A percentile compares a stretch with the other conserved stretches of the same genome.
Conservation (phyloP, 2,888 invertebrate species). For the Noctuana brunneofusca region DNA sequence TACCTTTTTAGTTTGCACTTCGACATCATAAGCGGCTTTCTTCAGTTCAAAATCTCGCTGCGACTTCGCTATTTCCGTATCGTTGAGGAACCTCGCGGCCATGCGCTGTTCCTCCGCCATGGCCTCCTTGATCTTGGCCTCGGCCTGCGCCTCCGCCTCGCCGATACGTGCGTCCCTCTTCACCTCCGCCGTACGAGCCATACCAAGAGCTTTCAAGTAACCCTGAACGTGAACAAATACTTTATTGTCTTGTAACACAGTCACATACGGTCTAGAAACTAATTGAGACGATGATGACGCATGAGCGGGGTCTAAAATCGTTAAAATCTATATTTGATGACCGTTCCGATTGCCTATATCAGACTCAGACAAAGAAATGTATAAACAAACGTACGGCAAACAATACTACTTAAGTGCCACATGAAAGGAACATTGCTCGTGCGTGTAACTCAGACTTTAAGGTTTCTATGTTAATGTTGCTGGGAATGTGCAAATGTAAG, state of each 20-base stretch:
- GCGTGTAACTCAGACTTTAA: neutral
- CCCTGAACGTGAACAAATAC: slow-evolving; percentile 80
- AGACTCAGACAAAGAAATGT: no score
- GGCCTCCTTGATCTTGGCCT: slow-evolving; percentile 96
- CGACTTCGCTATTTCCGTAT: slow-evolving; percentile 98
- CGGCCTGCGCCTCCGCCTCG: slow-evolving; percentile 96
- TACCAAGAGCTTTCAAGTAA: slow-evolving; percentile 96
- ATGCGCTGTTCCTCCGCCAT: slow-evolving; percentile 98
- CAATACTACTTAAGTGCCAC: no score
- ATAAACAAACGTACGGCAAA: no score
- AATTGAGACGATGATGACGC: neutral
- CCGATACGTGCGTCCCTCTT: slow-evolving; percentile 98
- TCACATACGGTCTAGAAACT: neutral
- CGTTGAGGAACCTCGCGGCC: slow-evolving; percentile 96
- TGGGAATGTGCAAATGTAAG: neutral
- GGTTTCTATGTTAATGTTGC: neutral
- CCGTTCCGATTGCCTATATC: no score
- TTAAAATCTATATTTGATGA: no score
- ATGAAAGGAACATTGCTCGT: neutral
- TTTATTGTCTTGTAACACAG: neutral
- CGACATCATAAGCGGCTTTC: slow-evolving; percentile 98
- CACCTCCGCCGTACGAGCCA: slow-evolving; percentile 97
- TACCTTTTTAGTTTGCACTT: slow-evolving; percentile 96
- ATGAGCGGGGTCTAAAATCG: neutral
- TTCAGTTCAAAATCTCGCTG: slow-evolving; percentile 98